phyloP scores from a whole-genome alignment of 2,888 invertebrate genomes.

The Limnephilus lunatus region DNA sequence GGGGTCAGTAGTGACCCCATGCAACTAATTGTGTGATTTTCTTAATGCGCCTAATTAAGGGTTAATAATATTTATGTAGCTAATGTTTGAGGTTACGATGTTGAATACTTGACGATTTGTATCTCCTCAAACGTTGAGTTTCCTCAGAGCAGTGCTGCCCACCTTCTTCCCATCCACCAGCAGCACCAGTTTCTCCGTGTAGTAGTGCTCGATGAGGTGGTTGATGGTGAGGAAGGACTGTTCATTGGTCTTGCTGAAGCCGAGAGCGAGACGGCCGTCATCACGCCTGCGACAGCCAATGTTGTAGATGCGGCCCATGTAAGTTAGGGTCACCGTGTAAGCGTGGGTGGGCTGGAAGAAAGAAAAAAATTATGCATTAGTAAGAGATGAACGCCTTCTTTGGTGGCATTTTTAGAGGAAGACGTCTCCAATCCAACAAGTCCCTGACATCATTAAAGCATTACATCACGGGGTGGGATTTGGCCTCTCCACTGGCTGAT shows the following conservation, averaged over 20 bases:
- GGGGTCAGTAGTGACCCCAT: no score
- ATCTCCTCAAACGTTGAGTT: slow-evolving; percentile 68
- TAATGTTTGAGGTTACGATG: no score
- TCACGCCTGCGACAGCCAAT: slow-evolving; percentile 76
- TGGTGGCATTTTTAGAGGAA: neutral
- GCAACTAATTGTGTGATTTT: no score
- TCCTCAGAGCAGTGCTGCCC: slow-evolving; percentile 76
- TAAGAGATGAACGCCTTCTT: neutral
- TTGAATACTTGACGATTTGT: neutral
- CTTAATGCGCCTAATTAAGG: no score
- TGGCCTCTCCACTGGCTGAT: no score
- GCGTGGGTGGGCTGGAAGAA: slow-evolving; percentile 69
- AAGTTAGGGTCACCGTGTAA: slow-evolving; percentile 78
- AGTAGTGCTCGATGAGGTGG: slow-evolving; percentile 77
- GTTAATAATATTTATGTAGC: no score
- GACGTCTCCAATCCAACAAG: neutral
- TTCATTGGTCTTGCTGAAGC: slow-evolving; percentile 77
- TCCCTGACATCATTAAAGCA: no score
- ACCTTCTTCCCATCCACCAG: slow-evolving; percentile 75
- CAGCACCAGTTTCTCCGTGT: slow-evolving; percentile 76
- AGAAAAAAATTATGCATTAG: neutral
- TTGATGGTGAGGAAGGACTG: slow-evolving; percentile 76
- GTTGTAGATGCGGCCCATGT: slow-evolving; percentile 77
- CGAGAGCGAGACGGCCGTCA: slow-evolving; percentile 78
- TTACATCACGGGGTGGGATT: no score